Percentiles rank a stretch among this genome's conserved stretches.
Evolutionary conservation across 2,888 invertebrate species (phyloP).

Genomic region (Neoitamus cyanurus): DNA sequence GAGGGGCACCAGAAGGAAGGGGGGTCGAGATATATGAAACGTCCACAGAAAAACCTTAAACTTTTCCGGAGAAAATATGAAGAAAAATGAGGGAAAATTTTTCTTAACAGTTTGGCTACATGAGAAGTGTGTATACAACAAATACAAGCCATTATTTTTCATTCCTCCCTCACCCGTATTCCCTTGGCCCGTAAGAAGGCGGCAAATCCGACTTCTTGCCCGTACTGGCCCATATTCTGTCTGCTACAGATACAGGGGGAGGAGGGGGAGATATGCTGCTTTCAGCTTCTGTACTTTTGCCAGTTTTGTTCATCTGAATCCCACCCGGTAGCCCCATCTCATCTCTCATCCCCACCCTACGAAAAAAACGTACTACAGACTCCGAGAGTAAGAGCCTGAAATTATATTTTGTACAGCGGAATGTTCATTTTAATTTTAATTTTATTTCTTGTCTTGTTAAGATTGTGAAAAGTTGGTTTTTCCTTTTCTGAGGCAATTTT

Average conservation of each 20-base stretch:
- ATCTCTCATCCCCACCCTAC: not conserved
- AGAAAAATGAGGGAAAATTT: slow-evolving; percentile 42
- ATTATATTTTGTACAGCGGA: slow-evolving; percentile 15
- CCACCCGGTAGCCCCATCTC: no score
- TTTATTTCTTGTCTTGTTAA: slow-evolving; percentile 23
- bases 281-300: not conserved
- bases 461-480: slow-evolving; percentile 20
- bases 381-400: not conserved
- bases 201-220: not conserved
- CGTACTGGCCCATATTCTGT: not conserved
- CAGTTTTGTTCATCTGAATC: not conserved
- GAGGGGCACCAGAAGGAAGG: not conserved
- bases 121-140: slow-evolving; percentile 37
- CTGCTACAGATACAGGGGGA: not conserved
- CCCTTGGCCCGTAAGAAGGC: not conserved
- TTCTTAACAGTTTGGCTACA: slow-evolving; percentile 26
- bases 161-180: not conserved
- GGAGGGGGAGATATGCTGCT: no score
- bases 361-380: not conserved
- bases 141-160: slow-evolving; percentile 38
- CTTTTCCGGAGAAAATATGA: slow-evolving; percentile 33
- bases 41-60: slow-evolving; percentile 44
- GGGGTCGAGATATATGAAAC: slow-evolving; percentile 9
- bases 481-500: not conserved
- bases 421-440: slow-evolving; percentile 27